Base-by-base conservation (phyloP, 2,888 invertebrate species). In the Ectemnius lituratus region DNA sequence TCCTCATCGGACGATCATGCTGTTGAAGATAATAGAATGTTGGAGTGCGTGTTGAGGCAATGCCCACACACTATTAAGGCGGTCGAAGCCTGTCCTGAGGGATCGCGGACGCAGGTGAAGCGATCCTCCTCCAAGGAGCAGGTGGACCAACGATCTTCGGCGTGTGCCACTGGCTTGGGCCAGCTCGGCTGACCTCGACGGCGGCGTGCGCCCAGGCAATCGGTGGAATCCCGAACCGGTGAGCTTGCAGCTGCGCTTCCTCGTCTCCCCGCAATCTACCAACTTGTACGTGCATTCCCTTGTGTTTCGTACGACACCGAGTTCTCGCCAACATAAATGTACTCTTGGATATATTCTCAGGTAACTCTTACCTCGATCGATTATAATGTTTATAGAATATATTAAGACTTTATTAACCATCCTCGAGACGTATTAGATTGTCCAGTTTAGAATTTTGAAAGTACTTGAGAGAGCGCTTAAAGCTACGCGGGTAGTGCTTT, bases 71-170 rank as follows among this genome's bases (percentile, higher is more conserved):
- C 14, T 14, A 8, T 16, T 46, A 2, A 14, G 28, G 2, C 27
- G 59, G 56, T 49, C 13, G 49, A 23, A 23, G 23, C 23, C 23
- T 23, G 23, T 23, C 23, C 23, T 23, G 23, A 62, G 49, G n/a
- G 67, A 57, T 47, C 73, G 84, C 82, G 82, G 75, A 83, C 85
- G 90, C 90, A 89, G 90, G 90, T 90, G 90, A 89, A 72, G 87
- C 84, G 83, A 72, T 78, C 73, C 37, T 37, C 37, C 37, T 8
- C 77, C 82, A 79, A 65, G 70, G 45, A 59, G 90, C 89, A 90
- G 89, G 89, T 90, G 90, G 84, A 88, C 87, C 86, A 83, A 79
- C 82, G 84, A 87, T 87, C 85, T 84, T 71, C 79, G 77, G 70
- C 67, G 37, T 78, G 76, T 67, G 69, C 52, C 52, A 16, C n/a